Conservation (phyloP, 2,113 vertebrate genomes). For the Calidris pygmaea region DNA sequence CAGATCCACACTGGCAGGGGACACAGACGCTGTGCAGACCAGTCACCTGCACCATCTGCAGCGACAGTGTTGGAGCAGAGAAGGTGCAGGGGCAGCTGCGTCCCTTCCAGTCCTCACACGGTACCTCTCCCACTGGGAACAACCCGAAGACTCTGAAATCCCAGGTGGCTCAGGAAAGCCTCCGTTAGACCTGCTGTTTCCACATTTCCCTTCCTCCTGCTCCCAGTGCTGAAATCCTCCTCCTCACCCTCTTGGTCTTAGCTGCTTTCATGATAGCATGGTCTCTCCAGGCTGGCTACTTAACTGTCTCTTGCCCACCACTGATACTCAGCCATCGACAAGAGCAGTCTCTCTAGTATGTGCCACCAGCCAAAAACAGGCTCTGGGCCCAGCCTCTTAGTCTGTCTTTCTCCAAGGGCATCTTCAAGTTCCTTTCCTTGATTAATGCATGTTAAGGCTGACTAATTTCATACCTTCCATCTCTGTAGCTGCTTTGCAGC, state of each 20-base stretch:
- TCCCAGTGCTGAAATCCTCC: neutral
- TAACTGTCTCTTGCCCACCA: accelerated
- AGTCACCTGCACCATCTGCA: neutral
- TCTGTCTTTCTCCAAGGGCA: constrained; percentile 14
- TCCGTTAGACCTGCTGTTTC: neutral
- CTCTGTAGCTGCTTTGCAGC: neutral
- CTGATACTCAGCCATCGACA: neutral
- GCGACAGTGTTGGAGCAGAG: neutral
- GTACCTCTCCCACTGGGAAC: neutral
- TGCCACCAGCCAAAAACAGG: neutral
- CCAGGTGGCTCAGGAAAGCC: neutral
- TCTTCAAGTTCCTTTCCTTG: neutral
- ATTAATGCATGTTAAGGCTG: constrained; percentile 11
- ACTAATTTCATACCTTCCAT: constrained; percentile 25
- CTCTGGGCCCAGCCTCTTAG: neutral
- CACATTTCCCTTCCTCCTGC: neutral
- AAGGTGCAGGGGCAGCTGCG: neutral
- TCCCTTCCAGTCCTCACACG: neutral
- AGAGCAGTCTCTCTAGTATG: neutral
- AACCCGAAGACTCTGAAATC: neutral
- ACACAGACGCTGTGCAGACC: accelerated
- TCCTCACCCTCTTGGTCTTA: neutral
- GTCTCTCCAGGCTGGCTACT: neutral
- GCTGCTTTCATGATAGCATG: neutral
- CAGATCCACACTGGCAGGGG: neutral